Evolutionary conservation across 2,797 vertebrate species (phyloP).

Genomic region (Gadopsis marmoratus): DNA sequence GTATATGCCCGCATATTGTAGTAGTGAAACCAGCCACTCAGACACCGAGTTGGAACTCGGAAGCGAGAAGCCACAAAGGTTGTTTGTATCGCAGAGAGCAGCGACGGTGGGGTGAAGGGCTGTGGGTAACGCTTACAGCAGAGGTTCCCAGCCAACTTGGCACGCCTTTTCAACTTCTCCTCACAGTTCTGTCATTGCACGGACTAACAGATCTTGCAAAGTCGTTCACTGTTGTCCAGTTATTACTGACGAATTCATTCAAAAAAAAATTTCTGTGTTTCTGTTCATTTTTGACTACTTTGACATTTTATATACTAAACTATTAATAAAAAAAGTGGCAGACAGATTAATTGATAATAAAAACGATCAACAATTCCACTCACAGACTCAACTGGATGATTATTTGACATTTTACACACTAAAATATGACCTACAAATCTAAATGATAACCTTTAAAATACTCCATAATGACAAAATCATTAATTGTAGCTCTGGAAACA

Average conservation of each 20-base stretch:
- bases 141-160: slow-evolving; percentile 77
- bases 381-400: neutral
- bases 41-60: slow-evolving; percentile 47
- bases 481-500: slow-evolving; percentile 10
- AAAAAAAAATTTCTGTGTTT: neutral
- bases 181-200: slow-evolving; percentile 35
- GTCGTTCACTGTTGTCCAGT: slow-evolving; percentile 15
- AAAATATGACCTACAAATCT: neutral
- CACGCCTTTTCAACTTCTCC: slow-evolving; percentile 62
- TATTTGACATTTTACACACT: neutral
- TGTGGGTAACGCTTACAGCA: slow-evolving; percentile 69
- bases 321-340: neutral
- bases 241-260: slow-evolving; percentile 29
- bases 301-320: neutral
- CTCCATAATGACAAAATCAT: neutral
- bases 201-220: slow-evolving; percentile 23
- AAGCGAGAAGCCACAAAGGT: slow-evolving; percentile 64
- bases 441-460: neutral
- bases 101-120: slow-evolving; percentile 67
- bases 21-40: slow-evolving; percentile 7
- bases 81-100: slow-evolving; percentile 66
- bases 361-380: neutral
- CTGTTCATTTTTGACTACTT: neutral
- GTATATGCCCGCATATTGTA: slow-evolving; percentile 23
- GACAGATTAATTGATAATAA: neutral